phyloP scores from a whole-genome alignment of 2,888 invertebrate genomes.

The Erynnis tages region DNA sequence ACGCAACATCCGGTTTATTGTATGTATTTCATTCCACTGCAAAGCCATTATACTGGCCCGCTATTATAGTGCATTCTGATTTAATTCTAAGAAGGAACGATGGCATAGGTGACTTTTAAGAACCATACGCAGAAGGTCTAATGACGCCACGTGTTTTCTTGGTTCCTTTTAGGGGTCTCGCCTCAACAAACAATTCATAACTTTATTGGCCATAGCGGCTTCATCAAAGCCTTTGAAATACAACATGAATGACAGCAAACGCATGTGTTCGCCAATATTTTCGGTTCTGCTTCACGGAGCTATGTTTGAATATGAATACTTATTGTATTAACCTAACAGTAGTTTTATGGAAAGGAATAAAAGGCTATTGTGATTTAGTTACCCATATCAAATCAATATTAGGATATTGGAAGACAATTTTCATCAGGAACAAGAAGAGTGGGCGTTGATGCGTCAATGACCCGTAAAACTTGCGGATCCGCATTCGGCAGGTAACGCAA shows the following conservation, averaged over 20 bases:
- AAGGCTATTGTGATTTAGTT: neutral
- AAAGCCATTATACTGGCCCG: slow-evolving; percentile 36
- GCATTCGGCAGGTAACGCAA: slow-evolving; percentile 59
- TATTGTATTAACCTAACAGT: no score
- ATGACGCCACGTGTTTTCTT: neutral
- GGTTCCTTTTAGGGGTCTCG: neutral
- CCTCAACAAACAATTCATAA: neutral
- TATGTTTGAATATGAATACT: neutral
- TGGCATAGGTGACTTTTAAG: neutral
- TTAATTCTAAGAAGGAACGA: slow-evolving; percentile 30
- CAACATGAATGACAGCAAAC: slow-evolving; percentile 58
- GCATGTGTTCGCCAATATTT: slow-evolving; percentile 50
- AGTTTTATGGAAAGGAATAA: no score
- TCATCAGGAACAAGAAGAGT: slow-evolving; percentile 63
- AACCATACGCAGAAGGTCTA: slow-evolving; percentile 15
- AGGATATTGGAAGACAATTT: slow-evolving; percentile 42
- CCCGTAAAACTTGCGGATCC: slow-evolving; percentile 78
- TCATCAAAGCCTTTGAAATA: slow-evolving; percentile 52
- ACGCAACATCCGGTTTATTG: slow-evolving; percentile 68
- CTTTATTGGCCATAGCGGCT: neutral
- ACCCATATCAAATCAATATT: slow-evolving; percentile 26
- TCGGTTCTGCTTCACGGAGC: neutral
- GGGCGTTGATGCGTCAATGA: slow-evolving; percentile 79
- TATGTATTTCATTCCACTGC: slow-evolving; percentile 48
- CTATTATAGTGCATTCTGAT: slow-evolving; percentile 30